These are phyloP conservation scores for Aleiodes leptofemur DNA, from an alignment of 2,888 invertebrate genomes.

Conservation along the genomic window DNA sequence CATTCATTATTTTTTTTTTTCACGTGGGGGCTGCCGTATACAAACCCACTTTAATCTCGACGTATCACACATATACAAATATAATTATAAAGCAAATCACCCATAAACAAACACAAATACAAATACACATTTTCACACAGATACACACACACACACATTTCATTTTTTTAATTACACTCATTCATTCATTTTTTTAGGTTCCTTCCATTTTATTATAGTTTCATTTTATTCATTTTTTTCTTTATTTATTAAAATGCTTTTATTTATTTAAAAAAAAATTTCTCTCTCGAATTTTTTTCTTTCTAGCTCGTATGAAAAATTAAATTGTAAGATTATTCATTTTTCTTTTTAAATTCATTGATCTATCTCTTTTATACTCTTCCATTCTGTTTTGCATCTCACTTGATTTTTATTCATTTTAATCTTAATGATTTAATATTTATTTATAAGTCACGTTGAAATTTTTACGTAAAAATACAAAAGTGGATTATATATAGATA, in stretches of 20 bases:
- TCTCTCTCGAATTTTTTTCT: slow-evolving; percentile 45
- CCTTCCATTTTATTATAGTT: slow-evolving; percentile 36
- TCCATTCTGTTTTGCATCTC: slow-evolving; percentile 20
- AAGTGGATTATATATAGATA: slow-evolving; percentile 64
- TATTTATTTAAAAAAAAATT: slow-evolving; percentile 39
- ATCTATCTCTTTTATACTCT: slow-evolving; percentile 49
- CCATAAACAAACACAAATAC: too few species aligned
- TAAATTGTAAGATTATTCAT: slow-evolving; percentile 62
- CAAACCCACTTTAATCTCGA: slow-evolving; percentile 3
- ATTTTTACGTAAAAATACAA: slow-evolving; percentile 64
- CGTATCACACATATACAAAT: slow-evolving; percentile 24
- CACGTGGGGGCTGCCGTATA: background rate
- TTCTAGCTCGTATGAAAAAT: slow-evolving; percentile 67
- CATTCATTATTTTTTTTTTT: slow-evolving; percentile 10
- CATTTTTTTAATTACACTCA: slow-evolving; percentile 6
- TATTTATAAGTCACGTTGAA: slow-evolving; percentile 55
- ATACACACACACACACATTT: background rate
- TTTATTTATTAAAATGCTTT: slow-evolving; percentile 49
- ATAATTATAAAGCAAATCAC: slow-evolving; percentile 22
- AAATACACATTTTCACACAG: too few species aligned
- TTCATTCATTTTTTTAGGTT: slow-evolving; percentile 27
- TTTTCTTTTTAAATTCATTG: slow-evolving; percentile 52
- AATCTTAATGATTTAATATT: slow-evolving; percentile 57
- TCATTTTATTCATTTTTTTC: slow-evolving; percentile 44
- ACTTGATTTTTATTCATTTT: slow-evolving; percentile 13